Evolutionary conservation across 64 coral and sea anemone species (phyloP).

Genomic region (Porites lutea): DNA sequence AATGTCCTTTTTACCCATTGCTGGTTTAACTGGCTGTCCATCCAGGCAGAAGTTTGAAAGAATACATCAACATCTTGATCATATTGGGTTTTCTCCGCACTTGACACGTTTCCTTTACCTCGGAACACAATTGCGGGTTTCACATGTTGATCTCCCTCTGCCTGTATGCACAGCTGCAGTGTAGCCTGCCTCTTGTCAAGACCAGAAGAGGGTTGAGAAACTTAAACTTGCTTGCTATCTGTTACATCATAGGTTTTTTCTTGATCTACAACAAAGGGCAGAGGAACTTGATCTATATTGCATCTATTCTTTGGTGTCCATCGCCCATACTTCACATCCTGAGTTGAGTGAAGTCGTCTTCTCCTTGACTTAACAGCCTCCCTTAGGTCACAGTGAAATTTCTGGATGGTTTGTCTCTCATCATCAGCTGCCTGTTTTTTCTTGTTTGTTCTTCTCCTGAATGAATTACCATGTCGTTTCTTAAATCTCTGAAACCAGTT

Average conservation of each 20-base stretch:
- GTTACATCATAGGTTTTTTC: conserved; percentile 35
- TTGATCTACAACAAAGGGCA: conserved; percentile 20
- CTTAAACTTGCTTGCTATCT: conserved; percentile 23
- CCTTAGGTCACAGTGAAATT: conserved; percentile 60
- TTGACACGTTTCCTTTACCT: conserved; percentile 43
- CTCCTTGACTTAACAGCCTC: conserved; percentile 69
- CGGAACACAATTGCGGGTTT: conserved; percentile 50
- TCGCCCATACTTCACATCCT: conserved; percentile 50
- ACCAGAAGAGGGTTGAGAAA: conserved; percentile 35
- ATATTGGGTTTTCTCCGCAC: conserved; percentile 37
- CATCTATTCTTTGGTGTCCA: conserved; percentile 53
- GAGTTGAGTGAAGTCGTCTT: conserved; percentile 40
- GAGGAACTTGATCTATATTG: conserved; percentile 61
- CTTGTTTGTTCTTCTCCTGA: conserved; percentile 66
- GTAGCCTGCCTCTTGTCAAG: conserved; percentile 47
- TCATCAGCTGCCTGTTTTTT: conserved; percentile 65
- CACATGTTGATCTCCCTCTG: conserved; percentile 13
- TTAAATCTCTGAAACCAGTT: conserved; percentile 78
- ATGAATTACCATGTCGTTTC: conserved; percentile 57
- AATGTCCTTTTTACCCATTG: conserved; percentile 39
- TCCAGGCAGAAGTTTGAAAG: conserved; percentile 53
- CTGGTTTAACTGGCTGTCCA: conserved; percentile 28
- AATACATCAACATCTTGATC: conserved; percentile 38
- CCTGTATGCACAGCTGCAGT: conserved; percentile 35
- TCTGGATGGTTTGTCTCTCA: conserved; percentile 64